Evolutionary conservation across 2,888 invertebrate genomes (phyloP).

Genomic region (Mythimna lalbum): DNA sequence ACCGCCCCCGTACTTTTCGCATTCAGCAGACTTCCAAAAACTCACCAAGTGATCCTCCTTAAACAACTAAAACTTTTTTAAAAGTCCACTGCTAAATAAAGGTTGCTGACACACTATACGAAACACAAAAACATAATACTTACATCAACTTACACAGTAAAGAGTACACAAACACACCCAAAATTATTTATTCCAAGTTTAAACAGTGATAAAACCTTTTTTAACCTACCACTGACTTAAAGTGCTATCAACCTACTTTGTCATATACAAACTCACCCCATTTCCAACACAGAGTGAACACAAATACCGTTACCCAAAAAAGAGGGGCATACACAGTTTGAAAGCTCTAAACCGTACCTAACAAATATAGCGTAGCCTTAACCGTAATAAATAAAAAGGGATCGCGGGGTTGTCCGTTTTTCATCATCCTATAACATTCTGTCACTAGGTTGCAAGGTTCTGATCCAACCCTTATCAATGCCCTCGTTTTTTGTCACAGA

Average conservation of each 20-base stretch:
- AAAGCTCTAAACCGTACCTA: slow-evolving; percentile 46
- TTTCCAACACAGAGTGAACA: slow-evolving; percentile 19
- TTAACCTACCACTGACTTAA: slow-evolving; percentile 5
- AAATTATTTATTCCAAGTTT: slow-evolving; percentile 26
- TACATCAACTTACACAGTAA: neutral
- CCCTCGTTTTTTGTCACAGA: slow-evolving; percentile 41
- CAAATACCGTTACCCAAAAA: slow-evolving; percentile 45
- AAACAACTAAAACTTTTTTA: neutral
- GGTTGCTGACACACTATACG: neutral
- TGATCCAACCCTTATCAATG: slow-evolving; percentile 42
- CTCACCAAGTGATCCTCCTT: too few species aligned
- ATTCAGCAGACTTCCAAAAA: too few species aligned
- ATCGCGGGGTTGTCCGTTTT: slow-evolving; percentile 43
- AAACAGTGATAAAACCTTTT: slow-evolving; percentile 18
- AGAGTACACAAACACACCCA: neutral
- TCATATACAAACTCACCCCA: slow-evolving; percentile 23
- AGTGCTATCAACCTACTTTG: slow-evolving; percentile 39
- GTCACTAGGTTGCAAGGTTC: slow-evolving; percentile 42
- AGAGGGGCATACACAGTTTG: slow-evolving; percentile 31
- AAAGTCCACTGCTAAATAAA: neutral
- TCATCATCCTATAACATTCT: slow-evolving; percentile 50
- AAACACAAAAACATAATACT: neutral
- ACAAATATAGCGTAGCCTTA: slow-evolving; percentile 54
- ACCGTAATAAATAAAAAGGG: slow-evolving; percentile 56
- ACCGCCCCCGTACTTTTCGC: too few species aligned